Conservation (phyloP, 2,113 vertebrate genomes). For the Sialia sialis region DNA sequence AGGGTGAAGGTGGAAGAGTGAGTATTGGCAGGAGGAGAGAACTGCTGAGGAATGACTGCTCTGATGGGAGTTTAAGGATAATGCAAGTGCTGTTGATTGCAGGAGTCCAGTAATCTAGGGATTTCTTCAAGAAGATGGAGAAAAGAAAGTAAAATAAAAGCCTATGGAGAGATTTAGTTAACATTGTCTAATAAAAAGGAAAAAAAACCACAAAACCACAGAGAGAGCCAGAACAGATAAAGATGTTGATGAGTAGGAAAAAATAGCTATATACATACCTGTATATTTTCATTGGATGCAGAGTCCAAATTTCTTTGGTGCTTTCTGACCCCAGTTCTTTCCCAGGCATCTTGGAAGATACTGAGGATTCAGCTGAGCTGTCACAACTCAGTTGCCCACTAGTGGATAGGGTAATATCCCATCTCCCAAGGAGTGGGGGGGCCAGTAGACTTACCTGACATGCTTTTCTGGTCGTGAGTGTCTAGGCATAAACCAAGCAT, state of each 20-base stretch:
- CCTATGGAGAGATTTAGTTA: neutral
- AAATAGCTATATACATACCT: neutral
- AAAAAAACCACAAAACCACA: neutral
- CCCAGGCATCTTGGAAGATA: neutral
- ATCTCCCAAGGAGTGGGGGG: neutral
- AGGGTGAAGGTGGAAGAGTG: neutral
- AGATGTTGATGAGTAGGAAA: neutral
- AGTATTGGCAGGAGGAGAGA: neutral
- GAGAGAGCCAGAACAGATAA: neutral
- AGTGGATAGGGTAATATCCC: neutral
- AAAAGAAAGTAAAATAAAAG: neutral
- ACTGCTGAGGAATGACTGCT: neutral
- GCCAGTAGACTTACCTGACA: neutral
- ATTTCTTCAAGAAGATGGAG: neutral
- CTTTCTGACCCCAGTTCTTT: neutral
- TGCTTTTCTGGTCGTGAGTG: neutral
- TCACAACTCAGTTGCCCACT: fast-evolving
- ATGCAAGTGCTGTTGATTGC: neutral
- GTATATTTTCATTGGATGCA: neutral
- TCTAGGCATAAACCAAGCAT: neutral
- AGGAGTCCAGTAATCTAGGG: neutral
- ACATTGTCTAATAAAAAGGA: neutral
- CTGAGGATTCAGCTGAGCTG: neutral
- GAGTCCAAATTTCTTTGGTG: neutral
- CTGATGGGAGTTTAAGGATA: neutral